These are phyloP conservation scores for Baryphthengus martii DNA, from an alignment of 2,113 vertebrate species.

Conservation along the genomic window DNA sequence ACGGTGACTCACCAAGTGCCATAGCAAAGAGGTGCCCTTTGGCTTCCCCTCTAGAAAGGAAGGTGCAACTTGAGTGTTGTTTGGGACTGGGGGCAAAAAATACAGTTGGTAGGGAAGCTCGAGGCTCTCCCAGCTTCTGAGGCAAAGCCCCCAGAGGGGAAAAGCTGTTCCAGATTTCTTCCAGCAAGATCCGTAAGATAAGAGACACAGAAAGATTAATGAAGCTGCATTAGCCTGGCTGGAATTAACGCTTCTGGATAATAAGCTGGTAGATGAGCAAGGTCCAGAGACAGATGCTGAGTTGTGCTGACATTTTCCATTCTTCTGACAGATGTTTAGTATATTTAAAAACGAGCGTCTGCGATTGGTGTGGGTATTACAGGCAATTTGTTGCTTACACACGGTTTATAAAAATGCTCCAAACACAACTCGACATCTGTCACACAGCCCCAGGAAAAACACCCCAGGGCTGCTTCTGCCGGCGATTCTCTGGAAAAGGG, in stretches of 20 bases:
- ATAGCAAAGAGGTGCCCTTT: background rate
- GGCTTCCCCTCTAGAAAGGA: background rate
- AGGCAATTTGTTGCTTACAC: constrained; percentile 32
- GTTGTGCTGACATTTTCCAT: constrained; percentile 12
- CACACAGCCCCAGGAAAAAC: background rate
- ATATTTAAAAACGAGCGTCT: constrained; percentile 11
- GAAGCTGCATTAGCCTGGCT: background rate
- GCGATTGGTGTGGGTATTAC: constrained; percentile 32
- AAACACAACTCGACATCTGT: constrained; percentile 26
- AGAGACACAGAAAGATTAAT: background rate
- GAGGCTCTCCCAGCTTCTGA: background rate
- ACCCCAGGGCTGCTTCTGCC: background rate
- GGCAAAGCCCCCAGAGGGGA: background rate
- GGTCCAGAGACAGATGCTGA: background rate
- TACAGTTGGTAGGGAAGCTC: background rate
- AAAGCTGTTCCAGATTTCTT: background rate
- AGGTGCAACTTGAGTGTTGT: background rate
- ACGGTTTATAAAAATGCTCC: background rate
- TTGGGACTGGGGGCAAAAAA: background rate
- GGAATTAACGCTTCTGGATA: background rate
- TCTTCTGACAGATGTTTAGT: constrained; percentile 25
- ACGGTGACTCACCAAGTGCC: accelerated
- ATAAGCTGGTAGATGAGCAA: background rate
- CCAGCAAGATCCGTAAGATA: background rate
- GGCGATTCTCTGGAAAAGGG: background rate